Conservation (phyloP, 2,888 invertebrate species). For the Sinopyrophorus schimmeli region DNA sequence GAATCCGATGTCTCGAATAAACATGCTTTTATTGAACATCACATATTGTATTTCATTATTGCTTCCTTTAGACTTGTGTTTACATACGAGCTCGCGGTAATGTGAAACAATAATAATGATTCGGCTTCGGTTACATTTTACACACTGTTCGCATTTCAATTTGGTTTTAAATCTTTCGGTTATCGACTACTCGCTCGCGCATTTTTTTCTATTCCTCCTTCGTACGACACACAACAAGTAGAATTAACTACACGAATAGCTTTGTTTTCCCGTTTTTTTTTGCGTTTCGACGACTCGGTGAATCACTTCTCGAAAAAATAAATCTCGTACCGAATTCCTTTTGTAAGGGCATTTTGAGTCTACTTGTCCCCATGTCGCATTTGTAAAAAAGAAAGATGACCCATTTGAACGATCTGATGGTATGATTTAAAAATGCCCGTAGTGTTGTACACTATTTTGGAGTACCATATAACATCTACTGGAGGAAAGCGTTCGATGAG, state of each 20-base stretch:
- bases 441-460: too few species aligned
- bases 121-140: constrained; percentile 28
- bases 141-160: constrained; percentile 29
- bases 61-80: constrained; percentile 27
- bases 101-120: constrained; percentile 32
- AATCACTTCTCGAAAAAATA: too few species aligned
- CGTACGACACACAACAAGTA: background rate
- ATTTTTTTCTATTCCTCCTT: constrained; percentile 1
- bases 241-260: background rate
- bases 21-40: constrained; percentile 46
- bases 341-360: too few species aligned
- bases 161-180: constrained; percentile 24
- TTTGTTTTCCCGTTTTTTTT: too few species aligned
- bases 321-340: too few species aligned
- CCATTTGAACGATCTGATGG: too few species aligned
- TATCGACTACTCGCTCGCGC: constrained; percentile 18
- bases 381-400: too few species aligned
- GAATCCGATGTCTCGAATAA: constrained; percentile 44
- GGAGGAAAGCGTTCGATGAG: too few species aligned
- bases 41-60: constrained; percentile 46
- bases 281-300: too few species aligned
- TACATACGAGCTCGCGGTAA: constrained; percentile 29
- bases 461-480: too few species aligned
- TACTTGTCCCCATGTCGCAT: too few species aligned
- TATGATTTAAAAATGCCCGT: too few species aligned